Base-by-base conservation (phyloP, 2,113 vertebrate genomes). In the Spea bombifrons region DNA sequence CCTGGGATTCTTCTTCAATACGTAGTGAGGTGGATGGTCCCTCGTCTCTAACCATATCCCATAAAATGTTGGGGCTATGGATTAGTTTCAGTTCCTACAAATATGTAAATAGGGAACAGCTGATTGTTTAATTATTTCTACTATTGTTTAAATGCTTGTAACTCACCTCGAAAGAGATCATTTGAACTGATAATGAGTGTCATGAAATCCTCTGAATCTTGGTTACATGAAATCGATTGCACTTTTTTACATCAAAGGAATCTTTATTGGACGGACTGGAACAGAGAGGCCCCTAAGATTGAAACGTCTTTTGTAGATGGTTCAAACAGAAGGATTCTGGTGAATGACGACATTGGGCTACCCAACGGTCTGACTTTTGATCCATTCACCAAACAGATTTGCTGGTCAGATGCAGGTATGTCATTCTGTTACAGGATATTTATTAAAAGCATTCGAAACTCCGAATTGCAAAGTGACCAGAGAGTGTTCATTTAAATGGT, bases 211-310 rank as follows among this genome's bases (percentile, higher is more conserved):
- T 1, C 4, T 73, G 64, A 8, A 10, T 71, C 2, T 17, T 17
- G 7, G n/a, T 6, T 69, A 16, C 13, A 61, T 44, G 69, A 75
- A 55, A 44, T 81, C 44, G 76, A 3, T 76, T 70, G 66, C 7
- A n/a, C 52, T 70, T 53, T n/a, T 55, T 67, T 30, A 9, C 59
- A n/a, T 30, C 63, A 76, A 83, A 99, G 97, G 7, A 94, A 94
- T 80, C 90, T 99, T 45, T 99, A 94, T 83, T 99, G 97, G 97
- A 98, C 97, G 0, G 97, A 99, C 85, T 99, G 97, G 97, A 99
- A 99, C 82, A 89, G 96, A 4, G 97, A 99, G 84, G 95, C 94
- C 13, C 97, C 97, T 0, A 99, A 98, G 92, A 99, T 99, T 0
- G 97, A 99, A 86, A 92, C 86, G 0, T 90, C 94, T 0, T 89